Percentiles rank a stretch among this genome's conserved stretches.
These are phyloP conservation scores for Cepaea nemoralis DNA, from an alignment of 1,140 invertebrate species.

Conservation along the genomic window DNA sequence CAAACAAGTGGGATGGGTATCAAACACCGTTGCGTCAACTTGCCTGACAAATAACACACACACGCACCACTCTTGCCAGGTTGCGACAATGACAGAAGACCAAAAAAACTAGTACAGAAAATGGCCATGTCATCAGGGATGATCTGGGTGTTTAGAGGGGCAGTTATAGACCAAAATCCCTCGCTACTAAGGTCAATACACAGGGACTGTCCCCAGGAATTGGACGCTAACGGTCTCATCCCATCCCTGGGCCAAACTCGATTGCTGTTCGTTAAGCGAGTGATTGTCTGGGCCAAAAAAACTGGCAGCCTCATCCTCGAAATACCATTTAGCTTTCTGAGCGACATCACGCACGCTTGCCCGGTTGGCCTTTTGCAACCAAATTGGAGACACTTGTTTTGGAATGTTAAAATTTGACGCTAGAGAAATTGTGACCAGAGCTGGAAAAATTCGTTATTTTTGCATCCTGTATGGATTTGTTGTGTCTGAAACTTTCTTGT, in stretches of 20 bases:
- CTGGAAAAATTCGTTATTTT: background rate
- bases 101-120: no score
- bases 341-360: background rate
- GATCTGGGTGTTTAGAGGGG: no score
- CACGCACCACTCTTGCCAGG: no score
- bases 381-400: background rate
- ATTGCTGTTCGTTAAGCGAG: conserved; percentile 1
- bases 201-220: background rate
- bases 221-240: background rate
- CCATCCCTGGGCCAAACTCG: background rate
- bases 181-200: no score
- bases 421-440: background rate
- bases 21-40: no score
- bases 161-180: no score
- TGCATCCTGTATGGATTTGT: background rate
- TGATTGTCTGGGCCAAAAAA: background rate
- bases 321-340: background rate
- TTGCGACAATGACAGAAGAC: no score
- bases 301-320: background rate
- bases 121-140: no score
- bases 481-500: no score
- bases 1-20: no score
- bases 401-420: background rate
- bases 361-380: background rate
- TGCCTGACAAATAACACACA: no score